Percentiles rank a stretch among this genome's conserved stretches.
Evolutionary conservation across 2,797 vertebrate species (phyloP).

Genomic region (Cynopterus sphinx): DNA sequence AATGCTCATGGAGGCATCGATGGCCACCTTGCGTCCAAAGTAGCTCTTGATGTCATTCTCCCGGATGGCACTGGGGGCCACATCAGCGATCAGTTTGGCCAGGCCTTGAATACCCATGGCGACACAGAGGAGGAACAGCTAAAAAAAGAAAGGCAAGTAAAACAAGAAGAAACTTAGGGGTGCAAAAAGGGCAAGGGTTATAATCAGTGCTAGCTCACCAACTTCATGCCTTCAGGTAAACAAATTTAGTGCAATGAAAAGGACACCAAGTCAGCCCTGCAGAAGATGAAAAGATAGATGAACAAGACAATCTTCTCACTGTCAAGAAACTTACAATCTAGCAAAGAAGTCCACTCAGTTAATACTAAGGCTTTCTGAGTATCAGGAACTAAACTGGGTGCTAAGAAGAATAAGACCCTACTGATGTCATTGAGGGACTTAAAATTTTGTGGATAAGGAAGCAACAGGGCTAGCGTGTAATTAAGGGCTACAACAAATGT

Average conservation of each 20-base stretch:
- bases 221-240: not conserved
- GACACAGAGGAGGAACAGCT: not conserved
- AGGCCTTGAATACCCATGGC: constrained; percentile 98
- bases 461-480: not conserved
- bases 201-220: not conserved
- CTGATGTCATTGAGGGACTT: not conserved
- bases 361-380: not conserved
- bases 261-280: not conserved
- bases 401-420: not conserved
- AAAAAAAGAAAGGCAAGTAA: not conserved
- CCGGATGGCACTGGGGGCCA: constrained; percentile 93
- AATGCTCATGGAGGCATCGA: constrained; percentile 99
- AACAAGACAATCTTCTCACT: not conserved
- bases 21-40: constrained; percentile 97
- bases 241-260: not conserved
- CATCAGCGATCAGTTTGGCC: constrained; percentile 95
- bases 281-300: not conserved
- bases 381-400: not conserved
- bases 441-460: not conserved
- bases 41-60: constrained; percentile 97
- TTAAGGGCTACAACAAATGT: not conserved
- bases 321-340: not conserved
- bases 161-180: not conserved
- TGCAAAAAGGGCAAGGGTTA: not conserved
- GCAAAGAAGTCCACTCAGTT: not conserved